Evolutionary conservation across 1,140 invertebrate genomes (phyloP).

Genomic region (Metaphire vulgaris): DNA sequence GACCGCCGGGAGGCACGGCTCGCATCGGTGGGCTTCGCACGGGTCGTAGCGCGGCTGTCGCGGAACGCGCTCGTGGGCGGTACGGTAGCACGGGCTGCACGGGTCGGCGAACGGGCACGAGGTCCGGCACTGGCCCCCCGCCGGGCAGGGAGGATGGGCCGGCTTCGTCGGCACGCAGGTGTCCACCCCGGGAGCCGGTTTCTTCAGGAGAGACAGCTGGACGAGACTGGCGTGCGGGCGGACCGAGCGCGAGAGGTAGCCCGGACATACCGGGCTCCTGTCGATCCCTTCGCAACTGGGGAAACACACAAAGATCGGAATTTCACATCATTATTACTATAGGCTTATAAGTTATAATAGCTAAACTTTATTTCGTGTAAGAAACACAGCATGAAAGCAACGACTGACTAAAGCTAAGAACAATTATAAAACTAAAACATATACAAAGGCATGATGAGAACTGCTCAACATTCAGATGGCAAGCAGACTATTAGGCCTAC

Average conservation of each 20-base stretch:
- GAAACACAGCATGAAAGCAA: no score
- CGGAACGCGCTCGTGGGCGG: not conserved
- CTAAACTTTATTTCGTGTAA: no score
- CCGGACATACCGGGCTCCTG: not conserved
- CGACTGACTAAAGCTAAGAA: no score
- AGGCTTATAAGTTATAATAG: no score
- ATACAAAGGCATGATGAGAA: no score
- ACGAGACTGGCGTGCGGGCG: not conserved
- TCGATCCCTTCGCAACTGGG: not conserved
- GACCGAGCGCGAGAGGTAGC: not conserved
- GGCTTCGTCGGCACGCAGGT: not conserved
- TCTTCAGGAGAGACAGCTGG: not conserved
- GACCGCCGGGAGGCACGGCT: not conserved
- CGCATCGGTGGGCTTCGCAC: not conserved
- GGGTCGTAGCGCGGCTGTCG: not conserved
- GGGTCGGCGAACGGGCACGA: not conserved
- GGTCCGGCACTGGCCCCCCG: not conserved
- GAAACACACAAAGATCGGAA: not conserved
- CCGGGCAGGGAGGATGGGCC: not conserved
- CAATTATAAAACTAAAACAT: no score
- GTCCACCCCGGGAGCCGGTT: not conserved
- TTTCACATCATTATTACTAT: no score
- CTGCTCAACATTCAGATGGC: no score
- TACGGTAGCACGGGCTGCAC: not conserved
- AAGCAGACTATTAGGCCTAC: no score